Conservation (phyloP, 1,140 invertebrate species). For the Dendrolimus punctatus region DNA sequence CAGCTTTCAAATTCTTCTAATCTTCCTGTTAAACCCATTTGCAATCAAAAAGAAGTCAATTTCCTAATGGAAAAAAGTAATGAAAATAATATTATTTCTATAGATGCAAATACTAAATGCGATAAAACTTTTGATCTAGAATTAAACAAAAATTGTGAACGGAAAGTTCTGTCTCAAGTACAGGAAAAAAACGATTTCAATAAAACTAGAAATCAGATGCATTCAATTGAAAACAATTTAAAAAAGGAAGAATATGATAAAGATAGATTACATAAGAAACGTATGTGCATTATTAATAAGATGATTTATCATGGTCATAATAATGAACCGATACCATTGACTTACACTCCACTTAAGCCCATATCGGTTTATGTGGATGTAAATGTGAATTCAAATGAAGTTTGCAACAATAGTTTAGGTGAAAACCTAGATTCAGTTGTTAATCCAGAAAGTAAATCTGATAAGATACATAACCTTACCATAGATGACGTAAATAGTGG, state of each 20-base stretch:
- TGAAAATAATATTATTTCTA: too few relatives aligned
- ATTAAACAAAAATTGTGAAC: slow-evolving; percentile 19
- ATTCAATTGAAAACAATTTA: neutral
- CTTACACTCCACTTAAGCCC: slow-evolving; percentile 26
- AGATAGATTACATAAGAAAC: slow-evolving; percentile 36
- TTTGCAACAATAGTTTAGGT: neutral
- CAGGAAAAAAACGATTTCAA: slow-evolving; percentile 7
- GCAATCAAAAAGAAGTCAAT: too few relatives aligned
- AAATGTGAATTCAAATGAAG: neutral
- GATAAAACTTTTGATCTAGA: slow-evolving; percentile 14
- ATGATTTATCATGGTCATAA: slow-evolving; percentile 21
- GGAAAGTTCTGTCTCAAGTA: slow-evolving; percentile 22
- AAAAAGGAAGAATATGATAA: slow-evolving; percentile 13
- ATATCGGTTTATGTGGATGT: neutral
- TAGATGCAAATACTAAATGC: neutral
- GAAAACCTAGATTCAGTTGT: neutral
- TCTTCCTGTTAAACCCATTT: too few relatives aligned
- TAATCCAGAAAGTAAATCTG: slow-evolving; percentile 1
- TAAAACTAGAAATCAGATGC: neutral
- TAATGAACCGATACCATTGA: slow-evolving; percentile 36
- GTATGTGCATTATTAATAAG: slow-evolving; percentile 39
- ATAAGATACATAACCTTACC: neutral
- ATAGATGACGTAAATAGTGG: neutral
- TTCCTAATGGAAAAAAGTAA: too few relatives aligned
- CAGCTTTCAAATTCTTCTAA: too few relatives aligned